A percentile compares a stretch with the other conserved stretches of the same genome.
Evolutionary conservation across 2,888 invertebrate species (phyloP).

Genomic region (Phytoseiulus persimilis): DNA sequence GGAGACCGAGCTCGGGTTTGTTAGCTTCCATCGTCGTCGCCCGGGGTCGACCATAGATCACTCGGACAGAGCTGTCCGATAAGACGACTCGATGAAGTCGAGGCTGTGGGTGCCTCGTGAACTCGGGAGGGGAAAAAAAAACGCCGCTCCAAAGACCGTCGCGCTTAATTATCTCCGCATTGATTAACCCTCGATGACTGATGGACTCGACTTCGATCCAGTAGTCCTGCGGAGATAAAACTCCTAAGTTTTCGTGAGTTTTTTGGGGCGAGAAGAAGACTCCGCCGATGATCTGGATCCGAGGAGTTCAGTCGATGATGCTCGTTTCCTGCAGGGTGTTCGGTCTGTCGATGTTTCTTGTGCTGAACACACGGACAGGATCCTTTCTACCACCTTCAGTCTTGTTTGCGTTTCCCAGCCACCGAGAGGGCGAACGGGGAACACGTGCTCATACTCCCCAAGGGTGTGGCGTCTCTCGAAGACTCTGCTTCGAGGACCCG

Average conservation of each 20-base stretch:
- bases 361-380: neutral
- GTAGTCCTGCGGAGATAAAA: neutral
- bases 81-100: neutral
- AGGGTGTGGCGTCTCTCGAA: neutral
- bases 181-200: slow-evolving; percentile 5
- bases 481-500: neutral
- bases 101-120: neutral
- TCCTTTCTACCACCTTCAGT: neutral
- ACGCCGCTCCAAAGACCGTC: neutral
- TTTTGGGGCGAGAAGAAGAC: neutral
- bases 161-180: neutral
- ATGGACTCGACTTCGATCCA: neutral
- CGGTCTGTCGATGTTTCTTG: neutral
- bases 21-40: neutral
- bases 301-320: neutral
- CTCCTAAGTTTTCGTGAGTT: neutral
- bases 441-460: neutral
- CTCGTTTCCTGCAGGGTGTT: neutral
- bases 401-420: neutral
- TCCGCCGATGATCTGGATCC: neutral
- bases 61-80: neutral
- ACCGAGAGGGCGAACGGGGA: neutral
- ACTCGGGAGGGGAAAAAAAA: neutral
- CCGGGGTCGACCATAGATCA: neutral
- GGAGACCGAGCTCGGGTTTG: neutral